Evolutionary conservation across 1,140 invertebrate species (phyloP).

Genomic region (Drosophila ficusphila): DNA sequence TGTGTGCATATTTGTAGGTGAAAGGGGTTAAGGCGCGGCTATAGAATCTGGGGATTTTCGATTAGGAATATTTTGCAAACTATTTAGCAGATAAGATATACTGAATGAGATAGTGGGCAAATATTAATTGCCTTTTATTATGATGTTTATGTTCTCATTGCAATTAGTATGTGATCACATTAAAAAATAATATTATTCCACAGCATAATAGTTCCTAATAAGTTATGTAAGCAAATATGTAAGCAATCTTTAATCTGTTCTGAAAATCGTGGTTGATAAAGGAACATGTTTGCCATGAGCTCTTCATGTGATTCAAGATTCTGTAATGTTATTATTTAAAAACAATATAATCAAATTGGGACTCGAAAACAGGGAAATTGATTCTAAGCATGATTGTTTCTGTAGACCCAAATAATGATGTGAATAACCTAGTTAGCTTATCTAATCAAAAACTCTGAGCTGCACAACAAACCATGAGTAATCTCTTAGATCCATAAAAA

Average conservation of each 20-base stretch:
- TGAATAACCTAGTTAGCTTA: constrained; percentile 30
- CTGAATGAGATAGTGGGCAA: background rate
- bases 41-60: constrained; percentile 18
- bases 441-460: constrained; percentile 20
- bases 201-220: no score
- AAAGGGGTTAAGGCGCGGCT: constrained; percentile 34
- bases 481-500: constrained; percentile 23
- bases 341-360: background rate
- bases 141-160: no score
- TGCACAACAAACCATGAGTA: constrained; percentile 42
- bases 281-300: no score
- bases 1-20: constrained; percentile 45
- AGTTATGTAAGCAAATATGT: background rate
- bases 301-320: no score
- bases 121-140: background rate
- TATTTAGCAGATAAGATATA: constrained; percentile 28
- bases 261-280: no score
- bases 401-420: constrained; percentile 6
- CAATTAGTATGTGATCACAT: no score
- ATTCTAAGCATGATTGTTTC: constrained; percentile 37
- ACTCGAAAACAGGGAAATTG: background rate
- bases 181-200: no score
- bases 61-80: constrained; percentile 13
- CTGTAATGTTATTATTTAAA: background rate
- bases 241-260: no score